Percentiles rank a stretch among this genome's conserved stretches.
Evolutionary conservation across 2,113 vertebrate genomes (phyloP).

Genomic region (Dasyurus viverrinus): DNA sequence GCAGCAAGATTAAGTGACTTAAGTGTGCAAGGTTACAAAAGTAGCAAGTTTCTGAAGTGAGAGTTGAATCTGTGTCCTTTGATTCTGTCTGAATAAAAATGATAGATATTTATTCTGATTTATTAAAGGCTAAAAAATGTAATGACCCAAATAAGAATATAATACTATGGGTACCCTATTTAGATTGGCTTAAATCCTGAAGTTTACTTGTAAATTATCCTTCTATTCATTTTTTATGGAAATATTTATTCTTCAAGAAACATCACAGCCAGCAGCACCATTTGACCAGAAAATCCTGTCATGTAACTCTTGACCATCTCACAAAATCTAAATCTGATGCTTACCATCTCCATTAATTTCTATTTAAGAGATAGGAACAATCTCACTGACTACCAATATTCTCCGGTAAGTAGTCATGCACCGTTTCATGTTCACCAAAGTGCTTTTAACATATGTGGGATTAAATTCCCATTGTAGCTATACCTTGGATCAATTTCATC

Average conservation of each 20-base stretch:
- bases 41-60: neutral
- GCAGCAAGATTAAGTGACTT: neutral
- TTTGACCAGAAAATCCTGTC: constrained; percentile 15
- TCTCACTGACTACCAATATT: neutral
- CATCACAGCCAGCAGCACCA: neutral
- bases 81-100: constrained; percentile 65
- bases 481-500: constrained; percentile 45
- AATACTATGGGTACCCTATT: neutral
- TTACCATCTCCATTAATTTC: neutral
- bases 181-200: neutral
- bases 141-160: neutral
- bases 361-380: neutral
- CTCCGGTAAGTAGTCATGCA: neutral
- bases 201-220: neutral
- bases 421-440: neutral
- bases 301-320: neutral
- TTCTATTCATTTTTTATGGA: neutral
- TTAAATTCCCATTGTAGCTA: constrained; percentile 52
- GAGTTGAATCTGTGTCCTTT: neutral
- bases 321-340: neutral
- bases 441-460: constrained; percentile 1
- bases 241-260: constrained; percentile 16
- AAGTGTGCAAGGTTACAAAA: neutral
- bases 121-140: constrained; percentile 12
- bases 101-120: constrained; percentile 20